Percentiles rank a stretch among this genome's conserved stretches.
phyloP scores from a whole-genome alignment of 2,113 vertebrate species.

The Indicator maculatus region DNA sequence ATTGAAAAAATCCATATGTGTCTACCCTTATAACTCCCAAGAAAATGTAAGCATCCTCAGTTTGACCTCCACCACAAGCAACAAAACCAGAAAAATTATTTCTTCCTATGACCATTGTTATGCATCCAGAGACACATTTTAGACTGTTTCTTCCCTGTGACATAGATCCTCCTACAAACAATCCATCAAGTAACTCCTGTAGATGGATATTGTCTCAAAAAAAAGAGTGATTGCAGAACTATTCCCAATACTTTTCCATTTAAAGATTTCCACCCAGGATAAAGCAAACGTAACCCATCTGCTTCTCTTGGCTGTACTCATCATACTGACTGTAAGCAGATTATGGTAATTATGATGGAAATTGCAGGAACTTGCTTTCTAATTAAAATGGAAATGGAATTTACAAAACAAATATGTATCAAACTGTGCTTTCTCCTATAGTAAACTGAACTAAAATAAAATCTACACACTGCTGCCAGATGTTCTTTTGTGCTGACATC shows the following conservation, averaged over 20 bases:
- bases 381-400: constrained; percentile 74
- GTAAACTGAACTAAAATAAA: constrained; percentile 11
- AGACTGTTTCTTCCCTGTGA: not conserved
- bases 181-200: not conserved
- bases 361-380: constrained; percentile 70
- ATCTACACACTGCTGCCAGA: not conserved
- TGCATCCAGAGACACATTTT: not conserved
- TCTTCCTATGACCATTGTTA: not conserved
- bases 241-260: constrained; percentile 50
- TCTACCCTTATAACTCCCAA: constrained; percentile 8
- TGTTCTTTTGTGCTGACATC: not conserved
- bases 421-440: constrained; percentile 26
- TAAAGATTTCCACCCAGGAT: constrained; percentile 47
- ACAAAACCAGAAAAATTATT: not conserved
- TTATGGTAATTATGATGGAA: constrained; percentile 67
- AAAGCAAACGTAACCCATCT: constrained; percentile 27
- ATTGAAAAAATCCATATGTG: constrained; percentile 27
- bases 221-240: not conserved
- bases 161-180: not conserved
- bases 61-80: not conserved
- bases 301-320: constrained; percentile 16
- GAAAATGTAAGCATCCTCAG: not conserved
- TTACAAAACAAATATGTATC: constrained; percentile 61
- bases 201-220: not conserved
- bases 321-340: constrained; percentile 60